Percentiles rank a stretch among this genome's conserved stretches.
phyloP scores from a whole-genome alignment of 2,113 vertebrate genomes.

The Psophia crepitans region DNA sequence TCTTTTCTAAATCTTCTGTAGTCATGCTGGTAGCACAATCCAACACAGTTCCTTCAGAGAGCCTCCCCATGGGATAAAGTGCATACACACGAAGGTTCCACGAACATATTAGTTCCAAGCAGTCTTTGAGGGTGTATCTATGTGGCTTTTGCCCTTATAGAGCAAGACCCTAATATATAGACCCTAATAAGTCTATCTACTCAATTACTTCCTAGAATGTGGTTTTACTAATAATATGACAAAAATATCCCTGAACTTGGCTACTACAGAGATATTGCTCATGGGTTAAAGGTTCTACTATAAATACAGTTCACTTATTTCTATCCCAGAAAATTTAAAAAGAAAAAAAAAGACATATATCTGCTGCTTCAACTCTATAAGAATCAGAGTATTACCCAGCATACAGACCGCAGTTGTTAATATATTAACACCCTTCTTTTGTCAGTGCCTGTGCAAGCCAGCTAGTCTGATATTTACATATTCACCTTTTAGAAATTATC shows the following conservation, averaged over 20 bases:
- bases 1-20: neutral
- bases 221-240: neutral
- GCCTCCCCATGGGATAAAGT: fast-evolving
- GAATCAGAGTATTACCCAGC: neutral
- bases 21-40: neutral
- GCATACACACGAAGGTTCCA: neutral
- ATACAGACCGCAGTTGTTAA: neutral
- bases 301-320: neutral
- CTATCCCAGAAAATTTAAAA: neutral
- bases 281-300: neutral
- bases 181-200: neutral
- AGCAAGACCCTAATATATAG: too few species aligned
- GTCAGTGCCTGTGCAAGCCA: neutral
- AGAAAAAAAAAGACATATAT: neutral
- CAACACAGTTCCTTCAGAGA: neutral
- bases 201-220: neutral
- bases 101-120: neutral
- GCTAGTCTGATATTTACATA: neutral
- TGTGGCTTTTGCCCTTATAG: neutral
- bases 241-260: neutral
- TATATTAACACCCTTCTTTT: neutral
- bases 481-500: neutral
- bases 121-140: neutral
- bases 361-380: neutral
- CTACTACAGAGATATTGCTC: neutral